phyloP scores from a whole-genome alignment of 2,113 vertebrate species.

The Corythornis cristatus region DNA sequence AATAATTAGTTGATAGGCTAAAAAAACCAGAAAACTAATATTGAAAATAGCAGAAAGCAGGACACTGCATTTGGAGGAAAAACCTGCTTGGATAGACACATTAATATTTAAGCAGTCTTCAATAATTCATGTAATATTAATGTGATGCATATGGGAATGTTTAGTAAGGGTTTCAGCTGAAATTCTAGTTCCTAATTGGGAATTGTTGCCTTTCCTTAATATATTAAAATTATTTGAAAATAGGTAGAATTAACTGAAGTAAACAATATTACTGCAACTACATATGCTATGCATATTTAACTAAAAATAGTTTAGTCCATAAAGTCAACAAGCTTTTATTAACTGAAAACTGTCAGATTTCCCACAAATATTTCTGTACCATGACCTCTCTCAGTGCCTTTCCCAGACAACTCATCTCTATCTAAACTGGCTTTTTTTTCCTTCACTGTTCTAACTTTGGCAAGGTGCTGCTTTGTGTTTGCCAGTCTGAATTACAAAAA shows the following conservation, averaged over 20 bases:
- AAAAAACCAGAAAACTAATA: slow-evolving; percentile 32
- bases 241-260: neutral
- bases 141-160: neutral
- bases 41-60: slow-evolving; percentile 21
- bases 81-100: slow-evolving; percentile 21
- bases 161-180: slow-evolving; percentile 6
- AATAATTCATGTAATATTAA: slow-evolving; percentile 29
- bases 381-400: neutral
- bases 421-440: neutral
- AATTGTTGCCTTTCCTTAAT: neutral
- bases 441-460: neutral
- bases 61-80: neutral
- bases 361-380: neutral
- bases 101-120: slow-evolving; percentile 42
- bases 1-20: neutral
- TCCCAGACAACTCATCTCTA: neutral
- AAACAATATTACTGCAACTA: neutral
- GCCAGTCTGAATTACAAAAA: neutral
- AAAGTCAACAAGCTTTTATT: neutral
- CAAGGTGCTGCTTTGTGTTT: neutral
- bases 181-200: neutral
- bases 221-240: neutral
- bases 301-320: neutral
- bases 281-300: neutral
- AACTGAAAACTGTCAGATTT: neutral